Conservation (phyloP, 1,140 invertebrate genomes). For the Drosophila fuyamai region DNA sequence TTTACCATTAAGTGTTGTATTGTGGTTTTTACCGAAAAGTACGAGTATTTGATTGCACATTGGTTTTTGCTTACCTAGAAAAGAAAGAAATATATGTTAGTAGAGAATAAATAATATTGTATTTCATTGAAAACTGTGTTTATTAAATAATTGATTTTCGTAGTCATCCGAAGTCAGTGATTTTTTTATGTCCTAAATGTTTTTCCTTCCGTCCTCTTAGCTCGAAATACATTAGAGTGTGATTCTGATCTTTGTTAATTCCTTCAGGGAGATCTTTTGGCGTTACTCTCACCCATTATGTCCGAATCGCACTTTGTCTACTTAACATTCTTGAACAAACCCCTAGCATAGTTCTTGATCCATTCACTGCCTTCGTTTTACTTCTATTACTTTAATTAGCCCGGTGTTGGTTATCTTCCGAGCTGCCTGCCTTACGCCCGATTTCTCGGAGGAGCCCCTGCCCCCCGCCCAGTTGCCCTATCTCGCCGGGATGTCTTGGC, state of each 20-base stretch:
- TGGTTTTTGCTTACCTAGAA: conserved; percentile 15
- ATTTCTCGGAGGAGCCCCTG: conserved; percentile 55
- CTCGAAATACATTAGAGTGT: neutral
- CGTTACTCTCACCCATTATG: conserved; percentile 53
- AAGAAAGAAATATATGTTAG: neutral
- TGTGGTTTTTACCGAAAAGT: neutral
- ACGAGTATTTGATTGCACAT: neutral
- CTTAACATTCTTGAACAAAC: conserved; percentile 47
- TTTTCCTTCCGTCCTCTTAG: neutral
- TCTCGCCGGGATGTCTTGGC: conserved; percentile 56
- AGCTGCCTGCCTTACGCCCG: conserved; percentile 80
- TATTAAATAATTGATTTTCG: too few relatives aligned
- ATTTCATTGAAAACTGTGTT: neutral
- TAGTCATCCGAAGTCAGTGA: neutral
- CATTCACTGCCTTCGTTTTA: conserved; percentile 47
- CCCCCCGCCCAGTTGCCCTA: conserved; percentile 17
- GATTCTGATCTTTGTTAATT: neutral
- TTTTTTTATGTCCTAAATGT: neutral
- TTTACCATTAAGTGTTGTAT: conserved; percentile 9
- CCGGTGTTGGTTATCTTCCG: conserved; percentile 63
- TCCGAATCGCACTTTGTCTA: conserved; percentile 62
- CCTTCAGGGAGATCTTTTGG: conserved; percentile 16
- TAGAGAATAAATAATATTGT: neutral
- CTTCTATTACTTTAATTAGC: conserved; percentile 77
- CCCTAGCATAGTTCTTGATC: conserved; percentile 62